These are phyloP conservation scores for Rhodeus uyekii DNA, from an alignment of 2,797 vertebrate species.

Conservation along the genomic window DNA sequence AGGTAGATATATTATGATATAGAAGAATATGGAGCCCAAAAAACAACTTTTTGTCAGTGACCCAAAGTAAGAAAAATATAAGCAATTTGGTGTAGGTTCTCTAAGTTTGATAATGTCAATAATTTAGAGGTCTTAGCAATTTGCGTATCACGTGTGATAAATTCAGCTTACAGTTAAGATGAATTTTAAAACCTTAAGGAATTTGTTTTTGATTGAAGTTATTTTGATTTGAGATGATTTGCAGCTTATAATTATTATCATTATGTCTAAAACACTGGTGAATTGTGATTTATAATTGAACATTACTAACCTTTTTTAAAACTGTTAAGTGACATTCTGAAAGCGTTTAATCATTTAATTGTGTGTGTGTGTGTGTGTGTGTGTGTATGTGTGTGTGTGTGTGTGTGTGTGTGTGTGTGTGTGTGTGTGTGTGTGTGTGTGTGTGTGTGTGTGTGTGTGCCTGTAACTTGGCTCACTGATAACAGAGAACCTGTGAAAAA, in stretches of 20 bases:
- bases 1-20: too few species aligned
- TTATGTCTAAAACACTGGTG: not conserved
- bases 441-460: constrained; percentile 33
- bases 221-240: too few species aligned
- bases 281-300: not conserved
- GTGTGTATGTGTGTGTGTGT: not conserved
- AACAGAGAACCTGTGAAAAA: constrained; percentile 53
- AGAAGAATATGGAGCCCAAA: too few species aligned
- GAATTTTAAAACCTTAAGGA: too few species aligned
- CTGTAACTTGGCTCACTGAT: constrained; percentile 35
- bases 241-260: not conserved
- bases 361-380: not conserved
- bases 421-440: not conserved
- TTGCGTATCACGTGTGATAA: too few species aligned
- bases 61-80: not conserved
- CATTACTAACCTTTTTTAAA: not conserved
- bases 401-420: constrained; percentile 30
- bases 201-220: too few species aligned
- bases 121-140: too few species aligned
- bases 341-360: not conserved
- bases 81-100: not conserved
- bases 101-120: too few species aligned
- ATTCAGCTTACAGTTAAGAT: too few species aligned
- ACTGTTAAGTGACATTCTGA: not conserved
- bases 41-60: not conserved